Evolutionary conservation across 2,113 vertebrate genomes (phyloP), one percentile per base, ranked within the genome.

Genomic region (Turdus rufiventris): DNA sequence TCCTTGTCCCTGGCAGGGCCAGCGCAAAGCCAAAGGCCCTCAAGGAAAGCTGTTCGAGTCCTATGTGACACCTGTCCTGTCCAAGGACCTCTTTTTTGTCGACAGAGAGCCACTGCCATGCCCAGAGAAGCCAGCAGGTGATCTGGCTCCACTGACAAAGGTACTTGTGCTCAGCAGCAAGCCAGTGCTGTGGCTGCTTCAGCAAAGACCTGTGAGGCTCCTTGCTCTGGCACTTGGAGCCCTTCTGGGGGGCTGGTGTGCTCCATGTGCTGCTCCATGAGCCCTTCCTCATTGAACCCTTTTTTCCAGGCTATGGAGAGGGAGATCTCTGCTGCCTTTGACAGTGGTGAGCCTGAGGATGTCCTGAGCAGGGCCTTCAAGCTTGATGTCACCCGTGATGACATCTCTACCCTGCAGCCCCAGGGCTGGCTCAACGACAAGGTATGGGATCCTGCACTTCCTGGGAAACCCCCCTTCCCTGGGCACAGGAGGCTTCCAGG

Each of bases 391-490:
- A 99, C 99, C 21, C 98, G 98, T 79, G 98, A 98, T 85, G 99
- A 99, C 93, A 97, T 99, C 96, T 94, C 95, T 70, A 99, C 99
- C 0, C 97, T 99, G 50, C 97, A 87, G 94, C 98, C 98, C 70
- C 97, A 96, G 8, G 79, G 96, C 84, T 99, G 99, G 99, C 98
- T 99, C 45, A 99, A 99, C 1, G 99, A 99, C 78, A 98, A 98
- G 98, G 99, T 99, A 94, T 16, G 50, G 48, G 2, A 13, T 18
- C 43, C 47, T 50, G 28, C 28, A 9, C 24, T 29, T 23, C 10
- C 58, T 51, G 38, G 85, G 74, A 62, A 40, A 40, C 26, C 14
- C 9, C 45, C 40, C 45, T 42, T 58, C 10, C 2, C 25, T n/a
- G 26, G 34, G 25, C 31, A 9, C 16, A 18, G 54, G 31, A 68